Conservation (phyloP, 1,140 invertebrate species). For the Saxidomus purpurata region DNA sequence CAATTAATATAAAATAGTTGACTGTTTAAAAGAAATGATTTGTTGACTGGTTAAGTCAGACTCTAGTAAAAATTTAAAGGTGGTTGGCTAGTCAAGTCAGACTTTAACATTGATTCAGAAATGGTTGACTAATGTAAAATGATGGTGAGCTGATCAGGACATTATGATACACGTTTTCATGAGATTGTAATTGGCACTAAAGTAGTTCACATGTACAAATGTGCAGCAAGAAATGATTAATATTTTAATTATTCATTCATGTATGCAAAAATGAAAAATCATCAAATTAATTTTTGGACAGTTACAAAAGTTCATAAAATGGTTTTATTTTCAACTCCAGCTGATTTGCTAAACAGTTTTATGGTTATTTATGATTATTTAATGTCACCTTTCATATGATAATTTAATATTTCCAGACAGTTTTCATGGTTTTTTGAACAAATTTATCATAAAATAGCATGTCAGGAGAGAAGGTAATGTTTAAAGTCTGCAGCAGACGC, state of each 20-base stretch:
- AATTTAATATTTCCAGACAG: background rate
- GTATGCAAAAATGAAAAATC: background rate
- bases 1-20: no score
- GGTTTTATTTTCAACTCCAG: constrained; percentile 1
- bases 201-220: no score
- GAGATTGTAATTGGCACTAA: no score
- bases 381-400: background rate
- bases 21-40: no score
- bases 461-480: background rate
- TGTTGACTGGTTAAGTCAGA: no score
- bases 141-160: no score
- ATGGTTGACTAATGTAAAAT: no score
- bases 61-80: no score
- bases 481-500: background rate
- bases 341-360: constrained; percentile 7
- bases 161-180: no score
- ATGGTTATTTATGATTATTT: constrained; percentile 42
- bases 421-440: constrained; percentile 22
- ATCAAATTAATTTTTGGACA: constrained; percentile 16
- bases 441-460: constrained; percentile 44
- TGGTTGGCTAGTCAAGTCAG: no score
- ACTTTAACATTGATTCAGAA: no score
- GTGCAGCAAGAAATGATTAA: no score
- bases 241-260: background rate
- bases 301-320: constrained; percentile 29